Evolutionary conservation across 53 echinoderm and acorn worm genomes (phyloP).

Genomic region (Glandiceps talaboti): DNA sequence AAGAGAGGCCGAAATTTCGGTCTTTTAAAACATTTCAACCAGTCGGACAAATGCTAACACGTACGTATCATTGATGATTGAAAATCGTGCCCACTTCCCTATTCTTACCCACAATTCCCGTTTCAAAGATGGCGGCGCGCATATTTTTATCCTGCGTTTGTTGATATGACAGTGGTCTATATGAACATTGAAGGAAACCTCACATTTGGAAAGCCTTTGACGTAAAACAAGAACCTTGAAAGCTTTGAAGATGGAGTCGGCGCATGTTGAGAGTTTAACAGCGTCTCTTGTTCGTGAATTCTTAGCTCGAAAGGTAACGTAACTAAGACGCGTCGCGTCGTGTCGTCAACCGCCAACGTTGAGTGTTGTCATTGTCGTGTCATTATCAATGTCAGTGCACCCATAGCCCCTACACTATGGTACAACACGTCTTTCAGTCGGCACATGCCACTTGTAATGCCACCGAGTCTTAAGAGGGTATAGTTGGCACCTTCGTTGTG

Average conservation of each 20-base stretch:
- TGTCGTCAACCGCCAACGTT: neutral
- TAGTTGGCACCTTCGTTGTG: too few relatives aligned
- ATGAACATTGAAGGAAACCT: neutral
- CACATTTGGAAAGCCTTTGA: neutral
- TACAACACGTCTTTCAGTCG: too few relatives aligned
- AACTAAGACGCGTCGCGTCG: neutral
- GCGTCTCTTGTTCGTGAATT: slow-evolving; percentile 79
- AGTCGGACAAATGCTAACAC: too few relatives aligned
- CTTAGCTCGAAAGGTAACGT: slow-evolving; percentile 59
- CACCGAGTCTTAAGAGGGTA: too few relatives aligned
- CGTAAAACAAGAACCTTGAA: neutral
- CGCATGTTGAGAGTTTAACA: slow-evolving; percentile 47
- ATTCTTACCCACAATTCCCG: neutral
- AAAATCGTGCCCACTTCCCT: too few relatives aligned
- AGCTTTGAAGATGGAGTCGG: neutral
- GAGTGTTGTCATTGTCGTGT: too few relatives aligned
- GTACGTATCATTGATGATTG: too few relatives aligned
- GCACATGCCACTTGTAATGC: too few relatives aligned
- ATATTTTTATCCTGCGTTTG: neutral
- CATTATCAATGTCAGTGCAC: too few relatives aligned
- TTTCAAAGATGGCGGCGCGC: neutral
- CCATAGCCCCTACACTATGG: too few relatives aligned
- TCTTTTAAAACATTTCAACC: too few relatives aligned
- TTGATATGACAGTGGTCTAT: neutral
- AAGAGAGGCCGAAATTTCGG: too few relatives aligned